Evolutionary conservation across 2,113 vertebrate species (phyloP), one percentile per base, ranked within the genome.

Genomic region (Rhineura floridana): DNA sequence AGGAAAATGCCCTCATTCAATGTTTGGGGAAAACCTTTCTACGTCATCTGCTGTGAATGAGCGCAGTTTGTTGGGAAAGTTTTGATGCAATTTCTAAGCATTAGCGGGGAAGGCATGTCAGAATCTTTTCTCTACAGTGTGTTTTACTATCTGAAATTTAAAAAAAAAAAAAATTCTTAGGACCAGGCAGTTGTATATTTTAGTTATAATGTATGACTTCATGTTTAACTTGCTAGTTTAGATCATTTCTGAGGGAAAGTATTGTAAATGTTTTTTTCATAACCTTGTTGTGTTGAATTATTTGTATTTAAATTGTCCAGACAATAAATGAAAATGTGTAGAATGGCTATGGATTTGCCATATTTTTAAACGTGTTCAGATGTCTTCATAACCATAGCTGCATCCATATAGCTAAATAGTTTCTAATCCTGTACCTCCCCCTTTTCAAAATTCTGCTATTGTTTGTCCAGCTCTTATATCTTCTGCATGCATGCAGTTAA

Each of bases 231-330:
- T 99, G 98, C 98, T 99, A 98, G 98, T 99, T 98, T 99, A 99
- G 98, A 98, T 98, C 97, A 99, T 98, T 99, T 99, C 98, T 98
- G 97, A 98, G 98, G 96, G 96, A 95, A 97, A 97, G 95, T 96
- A 97, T 96, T 97, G 96, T 97, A 96, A 97, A 97, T 95, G 96
- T 97, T 96, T 97, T 97, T 97, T 95, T 94, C 95, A 97, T 97
- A 96, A 96, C 93, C 95, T 98, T 98, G 98, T 99, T 99, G 98
- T 99, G 98, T 99, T 98, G 98, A 99, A 99, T 99, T 99, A 99
- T 99, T 99, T 99, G 98, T 99, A 99, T 97, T 99, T 99, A 99
- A 98, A 98, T 98, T 99, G 98, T 99, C 98, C 98, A 98, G 98
- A 99, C 98, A 99, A 99, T 99, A 99, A 99, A 99, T 98, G 98